phyloP scores from a whole-genome alignment of 2,113 vertebrate species.

The Narcine bancroftii region DNA sequence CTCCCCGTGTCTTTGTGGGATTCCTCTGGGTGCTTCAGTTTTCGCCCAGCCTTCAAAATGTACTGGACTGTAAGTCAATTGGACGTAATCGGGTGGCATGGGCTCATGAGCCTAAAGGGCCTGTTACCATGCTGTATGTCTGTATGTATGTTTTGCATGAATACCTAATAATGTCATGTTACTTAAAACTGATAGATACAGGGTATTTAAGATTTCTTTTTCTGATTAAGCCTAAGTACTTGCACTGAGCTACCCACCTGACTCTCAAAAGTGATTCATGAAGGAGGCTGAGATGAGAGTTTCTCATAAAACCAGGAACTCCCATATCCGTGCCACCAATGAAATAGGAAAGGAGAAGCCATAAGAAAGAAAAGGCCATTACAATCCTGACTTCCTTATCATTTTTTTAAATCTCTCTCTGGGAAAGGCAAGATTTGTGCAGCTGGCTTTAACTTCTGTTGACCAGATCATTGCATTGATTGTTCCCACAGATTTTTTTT shows the following conservation, averaged over 20 bases:
- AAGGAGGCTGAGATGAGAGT: not conserved
- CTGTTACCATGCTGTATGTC: too few species aligned
- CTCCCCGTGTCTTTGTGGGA: too few species aligned
- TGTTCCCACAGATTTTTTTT: slow-evolving; percentile 36
- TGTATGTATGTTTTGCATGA: too few species aligned
- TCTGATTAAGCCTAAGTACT: not conserved
- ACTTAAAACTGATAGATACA: not conserved
- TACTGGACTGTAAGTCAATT: too few species aligned
- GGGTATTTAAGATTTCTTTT: not conserved
- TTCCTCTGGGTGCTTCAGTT: too few species aligned
- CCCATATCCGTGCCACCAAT: not conserved
- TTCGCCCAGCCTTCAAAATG: too few species aligned
- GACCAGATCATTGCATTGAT: slow-evolving; percentile 31
- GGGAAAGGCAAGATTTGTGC: slow-evolving; percentile 33
- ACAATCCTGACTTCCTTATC: slow-evolving; percentile 23
- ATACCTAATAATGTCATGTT: not conserved
- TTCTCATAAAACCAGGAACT: not conserved
- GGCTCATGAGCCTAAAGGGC: too few species aligned
- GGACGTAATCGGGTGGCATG: too few species aligned
- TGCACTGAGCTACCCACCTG: not conserved
- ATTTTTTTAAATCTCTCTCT: slow-evolving; percentile 27
- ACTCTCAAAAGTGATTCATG: not conserved
- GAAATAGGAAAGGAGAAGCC: not conserved
- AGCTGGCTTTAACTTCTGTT: slow-evolving; percentile 35
- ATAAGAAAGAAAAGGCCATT: not conserved